Base-by-base conservation (phyloP, 23 tunicate species). In the Oikopleura vanhoeffeni region DNA sequence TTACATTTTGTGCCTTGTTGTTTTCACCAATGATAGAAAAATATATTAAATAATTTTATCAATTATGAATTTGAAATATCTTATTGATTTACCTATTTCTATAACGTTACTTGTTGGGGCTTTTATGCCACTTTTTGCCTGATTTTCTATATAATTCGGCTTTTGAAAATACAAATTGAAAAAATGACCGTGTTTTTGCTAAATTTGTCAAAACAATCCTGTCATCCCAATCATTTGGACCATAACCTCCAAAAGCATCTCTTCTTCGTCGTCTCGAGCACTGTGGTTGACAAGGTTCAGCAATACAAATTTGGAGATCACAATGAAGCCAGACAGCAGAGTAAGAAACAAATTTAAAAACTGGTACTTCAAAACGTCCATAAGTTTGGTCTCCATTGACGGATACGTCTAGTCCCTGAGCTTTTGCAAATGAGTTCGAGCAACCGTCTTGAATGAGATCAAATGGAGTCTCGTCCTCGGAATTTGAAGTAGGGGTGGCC, bases 261-360 rank as follows among this genome's bases (percentile, higher is more conserved):
- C 79, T 18, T 71, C 35, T 28, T 71, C 38, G 34, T 71, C 79
- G 79, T 4, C 36, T 38, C 3, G 3, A 2, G 38, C 79, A 71
- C 2, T 33, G 27, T 71, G 79, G 79, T 30, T 71, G 79, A 30
- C 79, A 71, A 24, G 79, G 27, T 32, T 71, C 79, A 2, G 27
- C 35, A 38, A 71, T 30, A 38, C 79, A 71, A 30, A 71, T 71
- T 71, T 71, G 79, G 34, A 71, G 38, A 38, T 71, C 79, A 38
- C 79, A 71, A 30, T 71, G 79, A 24, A 71, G 38, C 79, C 79
- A 71, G 38, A 71, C 79, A 32, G 79, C 79, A 38, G 79, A 71
- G 79, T 71, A 71, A 4, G 79, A 71, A 30, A 71, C 79, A 30
- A 71, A 71, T 38, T 71, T 71, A 38, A 71, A 71, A 30, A 71